Evolutionary conservation across 2,888 invertebrate genomes (phyloP), one percentile per base, ranked within the genome.

Genomic region (Diarsia dahlii): DNA sequence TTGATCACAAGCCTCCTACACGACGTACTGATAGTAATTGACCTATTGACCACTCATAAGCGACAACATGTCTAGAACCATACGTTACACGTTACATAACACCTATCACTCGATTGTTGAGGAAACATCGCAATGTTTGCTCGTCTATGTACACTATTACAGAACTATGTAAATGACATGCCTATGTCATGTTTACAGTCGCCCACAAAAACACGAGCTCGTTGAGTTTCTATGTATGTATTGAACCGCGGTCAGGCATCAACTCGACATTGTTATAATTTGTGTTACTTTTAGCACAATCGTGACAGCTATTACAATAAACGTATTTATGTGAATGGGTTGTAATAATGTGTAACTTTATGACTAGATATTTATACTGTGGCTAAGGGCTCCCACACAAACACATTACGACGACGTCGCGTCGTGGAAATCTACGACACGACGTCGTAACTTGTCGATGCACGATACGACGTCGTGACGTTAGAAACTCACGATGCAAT

Each of bases 251-350:
- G 56, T 6, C 52, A 10, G 18, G 46, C 39, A 9, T 56, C 2
- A 18, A 39, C 34, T 34, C 13, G 3, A 75, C 28, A 3, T 20
- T 74, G 45, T 48, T 62, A 12, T 48, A 54, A 62, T 64, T 50
- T 23, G 77, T 82, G 23, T 82, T 65, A 65, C 82, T 82, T 82
- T 65, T 60, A 76, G 50, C 58, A 77, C 63, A 15, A 76, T 23
- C 82, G n/a, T 77, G 58, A 39, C 20, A 58, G 50, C 13, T 82
- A 23, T 45, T 64, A 23, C 45, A 63, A 63, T 50, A 63, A 76
- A 78, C 15, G n/a, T 64, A 52, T 56, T 52, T 34, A 64, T 34
- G 20, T 23, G 63, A 64, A 81, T 46, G 23, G 45, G 13, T 39
- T 58, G n/a, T 56, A 79, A 20, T 58, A 58, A 64, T 63, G 45